Percentiles rank a stretch among this genome's conserved stretches.
Conservation (phyloP, 2,113 vertebrate genomes). For the Chaetorhynchus papuensis region DNA sequence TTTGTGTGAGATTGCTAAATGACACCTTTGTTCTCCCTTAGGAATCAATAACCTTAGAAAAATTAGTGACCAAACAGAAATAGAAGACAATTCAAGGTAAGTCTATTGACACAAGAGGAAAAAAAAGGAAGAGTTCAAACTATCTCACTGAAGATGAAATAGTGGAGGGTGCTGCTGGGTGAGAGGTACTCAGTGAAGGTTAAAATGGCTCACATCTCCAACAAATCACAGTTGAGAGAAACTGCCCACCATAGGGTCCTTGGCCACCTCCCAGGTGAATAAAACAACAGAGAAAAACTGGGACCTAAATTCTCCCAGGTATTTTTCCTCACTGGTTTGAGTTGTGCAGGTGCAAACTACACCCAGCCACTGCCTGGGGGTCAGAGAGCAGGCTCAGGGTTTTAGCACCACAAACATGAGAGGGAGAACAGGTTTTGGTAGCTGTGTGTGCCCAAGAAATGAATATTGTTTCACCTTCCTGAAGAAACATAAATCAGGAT, state of each 20-base stretch:
- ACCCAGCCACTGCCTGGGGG: background rate
- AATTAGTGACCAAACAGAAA: background rate
- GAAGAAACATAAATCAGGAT: background rate
- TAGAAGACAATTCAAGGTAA: background rate
- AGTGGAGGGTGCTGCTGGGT: background rate
- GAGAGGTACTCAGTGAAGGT: background rate
- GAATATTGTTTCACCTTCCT: background rate
- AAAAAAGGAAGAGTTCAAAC: background rate
- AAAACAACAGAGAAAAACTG: background rate
- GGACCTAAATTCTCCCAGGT: background rate
- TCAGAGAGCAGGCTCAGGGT: background rate
- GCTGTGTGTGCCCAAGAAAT: accelerated
- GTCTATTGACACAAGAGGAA: background rate
- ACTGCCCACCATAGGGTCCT: background rate
- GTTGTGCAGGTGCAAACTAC: background rate
- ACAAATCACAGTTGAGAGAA: background rate
- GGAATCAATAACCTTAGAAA: slow-evolving; percentile 1
- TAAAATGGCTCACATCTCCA: background rate
- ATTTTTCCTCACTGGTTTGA: background rate
- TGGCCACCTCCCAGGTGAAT: background rate
- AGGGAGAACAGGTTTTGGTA: background rate
- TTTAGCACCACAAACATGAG: background rate
- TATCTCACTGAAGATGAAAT: background rate
- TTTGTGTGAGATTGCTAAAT: background rate
- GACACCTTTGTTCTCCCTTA: background rate